Evolutionary conservation across 2,113 vertebrate genomes (phyloP), one percentile per base, ranked within the genome.

Genomic region (Lipotes vexillifer): DNA sequence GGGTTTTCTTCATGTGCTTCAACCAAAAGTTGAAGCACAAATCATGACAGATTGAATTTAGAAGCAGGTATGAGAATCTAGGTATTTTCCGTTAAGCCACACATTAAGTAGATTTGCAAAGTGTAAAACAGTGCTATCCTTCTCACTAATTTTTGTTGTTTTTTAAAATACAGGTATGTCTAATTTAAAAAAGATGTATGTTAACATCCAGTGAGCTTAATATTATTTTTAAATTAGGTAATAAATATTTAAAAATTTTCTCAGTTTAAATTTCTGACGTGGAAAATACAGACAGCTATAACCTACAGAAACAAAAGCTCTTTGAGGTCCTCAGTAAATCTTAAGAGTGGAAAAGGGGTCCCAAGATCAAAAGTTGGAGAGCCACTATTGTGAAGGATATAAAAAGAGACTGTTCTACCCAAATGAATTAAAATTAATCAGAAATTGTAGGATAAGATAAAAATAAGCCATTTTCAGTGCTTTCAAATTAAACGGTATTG

Each of bases 401-500:
- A 81, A 88, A 92, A 87, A 80, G 85, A 75, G 31, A 29, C n/a
- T 55, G 9, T 95, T 92, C 31, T 63, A 63, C 68, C 33, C 29
- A 94, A 31, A 33, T 95, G 61, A 88, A 88, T 95, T 68, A 61
- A 46, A 75, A 63, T 31, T 68, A 78, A 84, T 74, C 78, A 83
- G 82, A 93, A 93, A 94, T 41, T 52, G 36, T 31, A 75, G 63
- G 52, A 68, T 21, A 29, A 25, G 82, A 90, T 75, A 14, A 69
- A 83, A 94, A 84, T 31, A 94, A 94, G 82, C 6, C 27, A 77
- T 83, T 71, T 87, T 94, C 11, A 63, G n/a, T 93, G 57, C 74
- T 89, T 94, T 83, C 33, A 93, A 81, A 72, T 94, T 87, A 90
- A 92, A 71, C 15, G 52, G 36, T 82, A 52, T 46, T 93, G n/a